Evolutionary conservation across 1,140 invertebrate genomes (phyloP).

Genomic region (Sogatella furcifera): DNA sequence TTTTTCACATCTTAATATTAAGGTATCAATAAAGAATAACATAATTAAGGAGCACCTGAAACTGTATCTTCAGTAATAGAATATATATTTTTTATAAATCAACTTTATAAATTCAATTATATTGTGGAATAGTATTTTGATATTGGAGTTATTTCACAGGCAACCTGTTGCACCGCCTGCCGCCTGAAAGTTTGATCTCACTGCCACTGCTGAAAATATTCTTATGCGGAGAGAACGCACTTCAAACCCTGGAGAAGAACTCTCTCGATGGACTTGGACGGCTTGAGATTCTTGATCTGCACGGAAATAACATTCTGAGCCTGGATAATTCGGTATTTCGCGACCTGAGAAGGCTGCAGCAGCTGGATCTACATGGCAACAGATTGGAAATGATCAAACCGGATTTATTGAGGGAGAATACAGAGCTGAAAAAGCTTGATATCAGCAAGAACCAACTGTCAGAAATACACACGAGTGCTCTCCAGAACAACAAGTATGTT

Average conservation of each 20-base stretch:
- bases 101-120: no score
- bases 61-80: no score
- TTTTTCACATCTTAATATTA: no score
- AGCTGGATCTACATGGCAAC: constrained; percentile 62
- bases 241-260: constrained; percentile 50
- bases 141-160: constrained; percentile 21
- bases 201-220: constrained; percentile 58
- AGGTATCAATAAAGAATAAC: no score
- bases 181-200: constrained; percentile 49
- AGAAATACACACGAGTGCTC: constrained; percentile 49
- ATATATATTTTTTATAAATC: no score
- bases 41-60: no score
- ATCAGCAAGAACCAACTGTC: constrained; percentile 65
- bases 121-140: no score
- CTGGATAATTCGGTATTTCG: constrained; percentile 54
- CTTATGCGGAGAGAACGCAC: constrained; percentile 62
- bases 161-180: constrained; percentile 62
- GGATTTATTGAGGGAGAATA: constrained; percentile 52
- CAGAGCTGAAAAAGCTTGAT: constrained; percentile 52
- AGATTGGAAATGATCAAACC: constrained; percentile 56
- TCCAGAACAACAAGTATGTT: constrained; percentile 45
- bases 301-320: constrained; percentile 57
- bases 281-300: constrained; percentile 63
- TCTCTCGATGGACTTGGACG: constrained; percentile 55
- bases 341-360: constrained; percentile 45